Conservation (phyloP, 1,140 invertebrate species). For the Drosophila simulans region DNA sequence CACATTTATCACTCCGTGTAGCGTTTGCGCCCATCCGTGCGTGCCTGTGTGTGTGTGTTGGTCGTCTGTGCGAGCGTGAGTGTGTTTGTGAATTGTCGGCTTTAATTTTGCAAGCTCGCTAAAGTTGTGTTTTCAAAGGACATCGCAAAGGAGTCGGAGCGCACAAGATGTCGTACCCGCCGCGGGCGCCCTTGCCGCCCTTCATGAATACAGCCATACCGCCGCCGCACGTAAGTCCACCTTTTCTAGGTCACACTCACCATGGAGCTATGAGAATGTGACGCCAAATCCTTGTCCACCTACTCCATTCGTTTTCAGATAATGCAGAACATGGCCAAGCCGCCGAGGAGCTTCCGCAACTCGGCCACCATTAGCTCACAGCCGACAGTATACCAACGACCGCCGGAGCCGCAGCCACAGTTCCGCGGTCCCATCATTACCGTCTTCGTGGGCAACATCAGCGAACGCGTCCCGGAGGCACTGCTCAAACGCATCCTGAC, state of each 20-base stretch:
- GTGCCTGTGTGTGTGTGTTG: constrained; percentile 32
- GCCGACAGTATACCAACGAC: constrained; percentile 79
- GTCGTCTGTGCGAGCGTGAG: constrained; percentile 29
- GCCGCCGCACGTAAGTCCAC: constrained; percentile 82
- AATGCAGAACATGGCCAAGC: constrained; percentile 85
- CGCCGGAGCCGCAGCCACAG: constrained; percentile 79
- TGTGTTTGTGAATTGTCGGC: constrained; percentile 54
- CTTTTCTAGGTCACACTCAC: not conserved
- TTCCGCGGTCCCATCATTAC: constrained; percentile 94
- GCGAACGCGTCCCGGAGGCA: constrained; percentile 96
- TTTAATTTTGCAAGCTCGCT: constrained; percentile 62
- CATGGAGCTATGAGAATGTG: not conserved
- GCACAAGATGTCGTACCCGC: constrained; percentile 77
- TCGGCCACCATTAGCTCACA: constrained; percentile 83
- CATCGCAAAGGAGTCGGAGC: constrained; percentile 10
- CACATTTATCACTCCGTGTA: constrained; percentile 57
- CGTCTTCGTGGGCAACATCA: constrained; percentile 99
- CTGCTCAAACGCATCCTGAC: constrained; percentile 97
- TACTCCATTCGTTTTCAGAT: constrained; percentile 73
- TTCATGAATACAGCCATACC: constrained; percentile 86
- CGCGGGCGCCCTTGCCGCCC: constrained; percentile 86
- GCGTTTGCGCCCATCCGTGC: constrained; percentile 47
- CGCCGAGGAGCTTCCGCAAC: constrained; percentile 84
- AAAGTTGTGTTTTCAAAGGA: constrained; percentile 29
- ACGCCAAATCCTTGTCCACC: not conserved